Conservation (phyloP, 1,140 invertebrate species). For the Drosophila suzukii region DNA sequence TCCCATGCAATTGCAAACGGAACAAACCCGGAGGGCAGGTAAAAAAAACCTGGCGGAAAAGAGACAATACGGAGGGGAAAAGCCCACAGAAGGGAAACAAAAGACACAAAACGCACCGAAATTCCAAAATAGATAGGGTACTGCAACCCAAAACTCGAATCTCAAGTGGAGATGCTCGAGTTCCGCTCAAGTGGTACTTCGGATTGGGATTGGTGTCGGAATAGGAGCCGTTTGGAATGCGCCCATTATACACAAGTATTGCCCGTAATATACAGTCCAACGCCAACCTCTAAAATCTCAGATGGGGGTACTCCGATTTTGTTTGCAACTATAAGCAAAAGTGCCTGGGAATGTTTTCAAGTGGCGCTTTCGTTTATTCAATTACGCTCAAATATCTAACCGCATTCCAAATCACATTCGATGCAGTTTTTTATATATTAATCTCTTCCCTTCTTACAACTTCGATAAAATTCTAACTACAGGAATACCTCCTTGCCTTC, state of each 20-base stretch:
- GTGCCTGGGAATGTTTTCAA: background rate
- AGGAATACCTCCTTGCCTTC: no score
- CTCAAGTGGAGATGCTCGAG: constrained; percentile 28
- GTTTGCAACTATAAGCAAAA: constrained; percentile 14
- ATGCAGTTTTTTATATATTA: background rate
- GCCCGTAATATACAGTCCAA: background rate
- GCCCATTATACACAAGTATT: constrained; percentile 22
- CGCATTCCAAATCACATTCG: background rate
- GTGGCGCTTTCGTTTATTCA: background rate
- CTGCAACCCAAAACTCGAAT: constrained; percentile 26
- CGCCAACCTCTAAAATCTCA: background rate
- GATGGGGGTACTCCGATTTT: background rate
- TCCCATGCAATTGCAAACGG: constrained; percentile 27
- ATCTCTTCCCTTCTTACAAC: no score
- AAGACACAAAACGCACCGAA: constrained; percentile 14
- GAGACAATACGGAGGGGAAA: background rate
- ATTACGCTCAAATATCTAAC: background rate
- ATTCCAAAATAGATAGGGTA: constrained; percentile 21
- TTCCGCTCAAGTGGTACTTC: constrained; percentile 35
- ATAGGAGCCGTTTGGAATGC: constrained; percentile 18
- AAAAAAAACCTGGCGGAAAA: constrained; percentile 7
- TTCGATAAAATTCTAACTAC: no score
- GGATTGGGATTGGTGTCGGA: constrained; percentile 2
- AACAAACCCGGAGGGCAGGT: constrained; percentile 21
- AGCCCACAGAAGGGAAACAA: constrained; percentile 10